phyloP scores from a whole-genome alignment of 2,113 vertebrate genomes.

The Puffinus mauretanicus region DNA sequence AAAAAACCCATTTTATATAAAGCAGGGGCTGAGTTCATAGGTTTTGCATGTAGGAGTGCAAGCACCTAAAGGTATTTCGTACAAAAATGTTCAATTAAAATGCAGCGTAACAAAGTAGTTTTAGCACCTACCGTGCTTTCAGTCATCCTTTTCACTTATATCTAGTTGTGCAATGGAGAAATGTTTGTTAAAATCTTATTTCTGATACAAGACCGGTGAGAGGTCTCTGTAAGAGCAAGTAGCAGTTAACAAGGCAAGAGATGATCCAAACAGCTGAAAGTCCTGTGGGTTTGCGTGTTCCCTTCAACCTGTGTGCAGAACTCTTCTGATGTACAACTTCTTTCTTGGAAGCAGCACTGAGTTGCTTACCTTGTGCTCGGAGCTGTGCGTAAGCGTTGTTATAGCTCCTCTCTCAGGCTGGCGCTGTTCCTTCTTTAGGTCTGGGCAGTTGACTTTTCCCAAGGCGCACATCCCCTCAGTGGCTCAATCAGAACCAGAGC shows the following conservation, averaged over 20 bases:
- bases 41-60: not conserved
- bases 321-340: too few relatives aligned
- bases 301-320: not conserved
- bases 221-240: not conserved
- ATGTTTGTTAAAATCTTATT: not conserved
- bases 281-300: accelerated
- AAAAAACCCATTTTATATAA: not conserved
- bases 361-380: not conserved
- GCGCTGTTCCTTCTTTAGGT: not conserved
- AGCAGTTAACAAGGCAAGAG: not conserved
- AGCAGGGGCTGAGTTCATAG: not conserved
- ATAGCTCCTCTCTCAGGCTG: not conserved
- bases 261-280: not conserved
- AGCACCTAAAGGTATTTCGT: not conserved
- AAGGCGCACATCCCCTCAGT: accelerated
- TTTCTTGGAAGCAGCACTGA: not conserved
- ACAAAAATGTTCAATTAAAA: not conserved
- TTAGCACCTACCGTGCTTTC: not conserved
- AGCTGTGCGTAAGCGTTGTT: accelerated
- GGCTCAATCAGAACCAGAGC: not conserved
- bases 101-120: not conserved
- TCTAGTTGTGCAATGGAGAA: not conserved
- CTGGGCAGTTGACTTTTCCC: not conserved
- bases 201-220: not conserved
- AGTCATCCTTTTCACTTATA: not conserved